Evolutionary conservation across 2,888 invertebrate species (phyloP).

Genomic region (Cepaea hortensis): DNA sequence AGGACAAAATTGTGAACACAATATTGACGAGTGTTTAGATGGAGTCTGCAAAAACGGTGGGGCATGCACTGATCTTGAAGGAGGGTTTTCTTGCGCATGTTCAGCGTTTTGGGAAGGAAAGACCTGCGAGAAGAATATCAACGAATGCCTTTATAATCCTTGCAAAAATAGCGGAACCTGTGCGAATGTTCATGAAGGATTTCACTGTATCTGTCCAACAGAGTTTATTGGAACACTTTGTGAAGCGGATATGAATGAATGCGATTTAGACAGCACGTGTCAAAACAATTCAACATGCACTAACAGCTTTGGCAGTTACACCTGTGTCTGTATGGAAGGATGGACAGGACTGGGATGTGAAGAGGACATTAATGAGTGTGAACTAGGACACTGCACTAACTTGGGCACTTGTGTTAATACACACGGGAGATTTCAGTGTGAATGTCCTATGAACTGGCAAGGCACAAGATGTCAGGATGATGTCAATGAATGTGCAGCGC

Average conservation of each 20-base stretch:
- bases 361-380: not conserved
- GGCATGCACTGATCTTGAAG: conserved; percentile 37
- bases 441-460: conserved; percentile 52
- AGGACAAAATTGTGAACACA: conserved; percentile 32
- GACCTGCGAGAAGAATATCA: conserved; percentile 46
- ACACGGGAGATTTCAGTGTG: conserved; percentile 54
- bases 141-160: conserved; percentile 42
- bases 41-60: conserved; percentile 45
- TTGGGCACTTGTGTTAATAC: conserved; percentile 55
- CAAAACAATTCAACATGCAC: conserved; percentile 23
- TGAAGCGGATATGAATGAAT: conserved; percentile 45
- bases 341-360: too few species aligned
- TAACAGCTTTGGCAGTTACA: conserved; percentile 20
- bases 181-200: conserved; percentile 36
- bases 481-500: conserved; percentile 49
- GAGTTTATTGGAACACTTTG: conserved; percentile 43
- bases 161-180: conserved; percentile 40
- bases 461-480: conserved; percentile 48
- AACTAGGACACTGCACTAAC: conserved; percentile 14
- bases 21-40: conserved; percentile 47
- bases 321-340: conserved; percentile 24
- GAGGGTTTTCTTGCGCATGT: conserved; percentile 44
- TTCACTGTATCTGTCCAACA: conserved; percentile 37
- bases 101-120: conserved; percentile 37
- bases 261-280: conserved; percentile 12